Percentiles rank a stretch among this genome's conserved stretches.
phyloP scores from a whole-genome alignment of 2,888 invertebrate species.

The Synanthedon tipuliformis region DNA sequence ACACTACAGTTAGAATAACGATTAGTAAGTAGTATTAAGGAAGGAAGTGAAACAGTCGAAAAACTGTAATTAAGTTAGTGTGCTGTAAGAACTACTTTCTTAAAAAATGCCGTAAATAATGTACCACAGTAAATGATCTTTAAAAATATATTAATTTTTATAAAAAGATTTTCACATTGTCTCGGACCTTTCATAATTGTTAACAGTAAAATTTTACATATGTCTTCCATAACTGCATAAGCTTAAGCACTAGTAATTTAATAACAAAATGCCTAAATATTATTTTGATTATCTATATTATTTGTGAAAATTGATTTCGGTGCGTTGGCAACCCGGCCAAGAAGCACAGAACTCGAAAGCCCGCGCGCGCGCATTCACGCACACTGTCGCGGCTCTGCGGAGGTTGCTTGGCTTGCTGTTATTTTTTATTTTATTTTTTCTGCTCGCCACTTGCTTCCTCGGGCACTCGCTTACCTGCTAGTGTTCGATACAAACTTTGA shows the following conservation, averaged over 20 bases:
- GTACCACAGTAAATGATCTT: no score
- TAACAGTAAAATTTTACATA: no score
- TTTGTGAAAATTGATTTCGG: not conserved
- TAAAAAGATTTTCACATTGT: no score
- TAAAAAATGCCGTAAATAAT: no score
- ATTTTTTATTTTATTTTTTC: conserved; percentile 26
- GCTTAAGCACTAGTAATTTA: not conserved
- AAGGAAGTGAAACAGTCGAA: no score
- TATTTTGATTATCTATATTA: not conserved
- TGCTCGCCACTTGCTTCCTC: conserved; percentile 33
- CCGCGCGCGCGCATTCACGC: conserved; percentile 44
- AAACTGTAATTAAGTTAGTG: no score
- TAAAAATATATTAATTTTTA: no score
- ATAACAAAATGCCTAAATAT: not conserved
- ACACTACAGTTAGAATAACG: no score
- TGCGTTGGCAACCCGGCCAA: conserved; percentile 8
- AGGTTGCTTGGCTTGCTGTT: conserved; percentile 36
- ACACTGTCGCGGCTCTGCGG: conserved; percentile 45
- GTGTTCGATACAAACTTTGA: conserved; percentile 17
- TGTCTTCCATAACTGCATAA: not conserved
- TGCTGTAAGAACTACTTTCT: no score
- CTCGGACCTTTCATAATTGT: no score
- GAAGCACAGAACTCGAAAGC: conserved; percentile 15
- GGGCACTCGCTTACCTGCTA: conserved; percentile 38
- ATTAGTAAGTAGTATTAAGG: no score